Evolutionary conservation across 2,797 vertebrate genomes (phyloP).

Genomic region (Erpetoichthys calabaricus): DNA sequence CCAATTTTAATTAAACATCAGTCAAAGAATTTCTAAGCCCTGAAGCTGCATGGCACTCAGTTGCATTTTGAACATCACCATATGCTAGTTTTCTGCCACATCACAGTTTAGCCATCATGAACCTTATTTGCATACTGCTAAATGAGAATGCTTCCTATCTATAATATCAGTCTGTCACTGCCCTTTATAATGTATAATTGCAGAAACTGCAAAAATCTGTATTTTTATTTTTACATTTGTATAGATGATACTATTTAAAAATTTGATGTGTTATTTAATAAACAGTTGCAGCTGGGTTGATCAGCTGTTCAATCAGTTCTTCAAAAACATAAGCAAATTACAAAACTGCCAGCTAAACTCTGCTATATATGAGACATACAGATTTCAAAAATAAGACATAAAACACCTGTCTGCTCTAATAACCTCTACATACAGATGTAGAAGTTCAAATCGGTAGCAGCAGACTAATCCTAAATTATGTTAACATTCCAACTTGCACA

Average conservation of each 20-base stretch:
- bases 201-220: background rate
- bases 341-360: too few species aligned
- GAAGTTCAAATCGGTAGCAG: too few species aligned
- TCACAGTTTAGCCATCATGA: background rate
- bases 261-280: background rate
- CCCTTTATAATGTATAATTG: background rate
- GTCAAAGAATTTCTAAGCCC: background rate
- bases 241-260: background rate
- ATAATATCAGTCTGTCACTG: background rate
- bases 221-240: background rate
- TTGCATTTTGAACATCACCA: background rate
- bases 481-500: too few species aligned
- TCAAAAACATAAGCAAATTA: too few species aligned
- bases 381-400: too few species aligned
- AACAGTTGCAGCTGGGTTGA: too few species aligned
- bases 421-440: too few species aligned
- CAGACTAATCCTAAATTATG: too few species aligned
- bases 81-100: conserved; percentile 1
- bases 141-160: background rate
- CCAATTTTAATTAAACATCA: background rate
- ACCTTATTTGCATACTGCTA: background rate
- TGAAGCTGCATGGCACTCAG: background rate
- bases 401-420: too few species aligned
- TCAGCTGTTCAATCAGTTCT: too few species aligned
- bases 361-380: too few species aligned